Base-by-base conservation (phyloP, 1,140 invertebrate species). In the Lasioglossum albipes region DNA sequence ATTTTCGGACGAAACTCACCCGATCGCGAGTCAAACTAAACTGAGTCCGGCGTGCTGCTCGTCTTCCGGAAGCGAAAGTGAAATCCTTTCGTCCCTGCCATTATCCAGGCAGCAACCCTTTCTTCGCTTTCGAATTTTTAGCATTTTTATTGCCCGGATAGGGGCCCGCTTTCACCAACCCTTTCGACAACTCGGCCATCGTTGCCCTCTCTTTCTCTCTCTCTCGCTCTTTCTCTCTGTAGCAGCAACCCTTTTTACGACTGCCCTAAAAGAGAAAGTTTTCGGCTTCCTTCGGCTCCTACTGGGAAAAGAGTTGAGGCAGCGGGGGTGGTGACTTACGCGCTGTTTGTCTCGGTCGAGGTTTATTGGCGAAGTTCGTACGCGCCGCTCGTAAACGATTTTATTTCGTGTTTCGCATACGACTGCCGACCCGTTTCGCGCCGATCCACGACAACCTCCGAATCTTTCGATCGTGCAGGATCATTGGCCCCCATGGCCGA, bases 101-200 rank as follows among this genome's bases (percentile, higher is more conserved):
- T 75, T 76, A 57, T 22, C 27, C 73, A 0, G 4, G 7, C 22
- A 16, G 41, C 75, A 91, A 91, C 90, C 91, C 91, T 92, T 92
- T 88, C 61, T 59, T 62, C 20, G 13, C 91, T 92, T 92, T 93
- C 91, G 83, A 91, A 90, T 87, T 87, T 87, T 88, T 89, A 87
- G 54, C 85, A 71, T 62, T 76, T 84, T 85, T 81, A 83, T 90
- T 85, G 79, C 67, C 54, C 13, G 16, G 16, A 18, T 49, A n/a
- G 22, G 12, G 16, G 10, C 13, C 74, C 75, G 82, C 88, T 91
- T 91, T 92, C 90, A 86, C 89, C 68, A 89, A 88, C 86, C 87
- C 86, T 90, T 90, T 87, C 81, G 45, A 59, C 79, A 20, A 61
- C 31, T 65, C 36, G 42, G n/a, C 64, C 68, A 36, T 31, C 31